Base-by-base conservation (phyloP, 2,797 vertebrate genomes). In the Hephaestus fuliginosus region DNA sequence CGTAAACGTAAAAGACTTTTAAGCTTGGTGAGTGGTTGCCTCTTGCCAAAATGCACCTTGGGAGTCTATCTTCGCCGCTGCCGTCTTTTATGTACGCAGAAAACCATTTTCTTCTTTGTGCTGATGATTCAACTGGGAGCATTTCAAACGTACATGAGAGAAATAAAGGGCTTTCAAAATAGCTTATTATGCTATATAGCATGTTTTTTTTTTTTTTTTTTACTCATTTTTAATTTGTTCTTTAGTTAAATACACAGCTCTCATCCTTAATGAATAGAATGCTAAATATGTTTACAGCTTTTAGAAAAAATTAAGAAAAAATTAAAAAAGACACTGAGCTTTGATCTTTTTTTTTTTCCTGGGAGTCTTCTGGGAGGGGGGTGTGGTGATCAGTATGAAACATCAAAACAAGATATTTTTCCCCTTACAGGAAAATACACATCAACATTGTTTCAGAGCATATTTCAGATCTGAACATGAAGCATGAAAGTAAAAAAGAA, bases 401-500 rank as follows among this genome's bases (percentile, higher is more conserved):
- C 64, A 72, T 80, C 48, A 82, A 82, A 86, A 81, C 58, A 85
- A 49, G 22, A 7, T 61, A 46, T 52, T 62, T 48, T 48, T 36
- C 39, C 4, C 25, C 4, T 30, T 15, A 36, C 71, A 56, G 77
- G 39, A 74, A 83, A 87, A 85, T 14, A 39, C 83, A 81, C 63
- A 71, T 81, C 71, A 46, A n/a, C 66, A 61, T 68, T 60, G 72
- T 82, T 71, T 65, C 7, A 44, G 28, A 75, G 49, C 70, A 22
- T 8, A 33, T 65, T 63, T 89, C 30, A 63, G 41, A 76, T 73
- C 62, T 43, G 39, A 81, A 80, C 58, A 20, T 3, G 15, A 57
- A 30, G 49, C 69, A 39, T 41, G 61, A 86, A 88, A 75, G 66
- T 39, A 76, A 76, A 44, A 70, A 44, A 69, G 39, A 84, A 53